Base-by-base conservation (phyloP, 2,797 vertebrate genomes). In the Epinephelus coioides region DNA sequence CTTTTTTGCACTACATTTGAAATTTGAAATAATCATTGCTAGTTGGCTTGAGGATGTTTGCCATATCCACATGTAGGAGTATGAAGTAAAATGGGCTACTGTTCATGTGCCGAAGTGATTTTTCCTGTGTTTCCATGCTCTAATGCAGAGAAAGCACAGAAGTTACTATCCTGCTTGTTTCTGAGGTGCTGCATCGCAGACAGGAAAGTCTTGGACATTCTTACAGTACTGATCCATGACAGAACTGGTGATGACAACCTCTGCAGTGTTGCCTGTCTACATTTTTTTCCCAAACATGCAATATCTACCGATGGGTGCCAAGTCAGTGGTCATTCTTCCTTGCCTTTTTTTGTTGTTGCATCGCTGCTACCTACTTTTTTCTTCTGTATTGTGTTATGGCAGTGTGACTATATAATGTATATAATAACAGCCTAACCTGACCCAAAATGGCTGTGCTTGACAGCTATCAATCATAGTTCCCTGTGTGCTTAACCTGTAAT, bases 1-100 rank as follows among this genome's bases (percentile, higher is more conserved):
- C 34, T 77, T 71, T 47, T 55, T 84, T 82, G 15, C 68, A 17
- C 5, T 47, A 46, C 23, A 60, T 78, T 56, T 66, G 17, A 83
- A 81, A 81, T 62, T 23, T 59, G 43, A 15, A 66, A 55, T 66
- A 11, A 46, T 84, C 46, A 59, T 51, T 59, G 34, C 25, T 60
- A 8, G 57, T 27, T 53, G 4, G 54, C 21, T 73, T 73, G 60
- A 23, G 44, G 30, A 59, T 56, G n/a, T 25, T 7, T 60, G 43
- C 53, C 65, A 25, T 43, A 40, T 15, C 59, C 27, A 14, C 10
- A 23, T 57, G 59, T 68, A 18, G 23, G 21, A 63, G 49, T 25
- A 18, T 6, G 15, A 63, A 34, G 47, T 63, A 21, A 68, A 4
- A 14, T 61, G 27, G n/a, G 11, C 19, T 49, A 0, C 40, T 59